Percentiles rank a stretch among this genome's conserved stretches.
Evolutionary conservation across 23 tunicate genomes (phyloP).

Genomic region (Diplosoma virens): DNA sequence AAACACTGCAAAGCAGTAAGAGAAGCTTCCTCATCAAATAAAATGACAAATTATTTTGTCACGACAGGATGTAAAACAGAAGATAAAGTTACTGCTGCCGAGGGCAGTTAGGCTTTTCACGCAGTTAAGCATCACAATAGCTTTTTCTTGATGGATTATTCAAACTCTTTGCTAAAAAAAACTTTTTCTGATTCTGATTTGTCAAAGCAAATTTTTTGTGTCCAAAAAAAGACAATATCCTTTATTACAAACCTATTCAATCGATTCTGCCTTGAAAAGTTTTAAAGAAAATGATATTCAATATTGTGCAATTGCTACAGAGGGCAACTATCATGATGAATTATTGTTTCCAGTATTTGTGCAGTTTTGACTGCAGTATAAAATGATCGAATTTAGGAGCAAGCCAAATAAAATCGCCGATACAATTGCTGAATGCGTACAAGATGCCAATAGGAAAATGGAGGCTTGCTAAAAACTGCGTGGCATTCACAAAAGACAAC

Average conservation of each 20-base stretch:
- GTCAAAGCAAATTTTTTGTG: constrained; percentile 3
- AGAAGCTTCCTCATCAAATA: too few species aligned
- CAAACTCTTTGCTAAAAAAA: constrained; percentile 16
- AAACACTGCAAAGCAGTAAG: too few species aligned
- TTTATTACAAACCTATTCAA: constrained; percentile 12
- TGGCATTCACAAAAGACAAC: constrained; percentile 25
- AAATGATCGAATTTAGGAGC: constrained; percentile 25
- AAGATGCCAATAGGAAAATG: constrained; percentile 15
- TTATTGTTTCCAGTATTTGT: constrained; percentile 29
- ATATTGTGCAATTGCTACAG: constrained; percentile 36
- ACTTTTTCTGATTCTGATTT: constrained; percentile 13
- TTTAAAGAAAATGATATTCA: constrained; percentile 36
- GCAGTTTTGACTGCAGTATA: constrained; percentile 18
- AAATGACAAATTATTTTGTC: too few species aligned
- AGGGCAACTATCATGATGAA: constrained; percentile 29
- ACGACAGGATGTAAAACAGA: too few species aligned
- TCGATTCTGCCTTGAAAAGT: constrained; percentile 38
- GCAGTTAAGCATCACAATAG: constrained; percentile 19
- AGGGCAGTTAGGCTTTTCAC: constrained; percentile 12
- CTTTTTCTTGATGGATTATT: constrained; percentile 36
- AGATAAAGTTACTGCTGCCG: too few species aligned
- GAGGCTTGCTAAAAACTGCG: constrained; percentile 7
- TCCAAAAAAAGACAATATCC: background rate
- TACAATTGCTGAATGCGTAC: constrained; percentile 23
- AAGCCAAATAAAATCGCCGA: constrained; percentile 15